These are phyloP conservation scores for Phymanthus crucifer DNA, from an alignment of 92 coral and sea anemone species.

Conservation along the genomic window DNA sequence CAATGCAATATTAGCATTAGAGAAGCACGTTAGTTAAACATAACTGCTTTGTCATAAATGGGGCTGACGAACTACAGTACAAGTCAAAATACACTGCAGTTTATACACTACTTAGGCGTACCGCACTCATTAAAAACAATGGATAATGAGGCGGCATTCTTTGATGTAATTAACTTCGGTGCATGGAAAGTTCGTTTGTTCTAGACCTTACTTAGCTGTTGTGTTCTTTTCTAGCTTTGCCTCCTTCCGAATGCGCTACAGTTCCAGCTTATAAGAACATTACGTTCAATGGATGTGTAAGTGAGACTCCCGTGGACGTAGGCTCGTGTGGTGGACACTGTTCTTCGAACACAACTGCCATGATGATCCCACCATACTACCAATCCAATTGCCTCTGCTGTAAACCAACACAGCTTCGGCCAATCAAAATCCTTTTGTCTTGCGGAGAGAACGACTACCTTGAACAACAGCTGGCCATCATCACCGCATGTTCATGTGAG, in stretches of 20 bases:
- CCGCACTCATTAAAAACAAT: too few relatives aligned
- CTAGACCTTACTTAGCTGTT: too few relatives aligned
- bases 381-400: constrained; percentile 59
- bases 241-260: constrained; percentile 39
- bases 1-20: too few relatives aligned
- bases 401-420: constrained; percentile 54
- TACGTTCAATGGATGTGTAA: constrained; percentile 39
- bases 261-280: constrained; percentile 44
- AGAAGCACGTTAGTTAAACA: too few relatives aligned
- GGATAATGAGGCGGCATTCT: too few relatives aligned
- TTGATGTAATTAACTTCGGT: too few relatives aligned
- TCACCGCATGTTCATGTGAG: constrained; percentile 60
- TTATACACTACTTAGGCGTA: too few relatives aligned
- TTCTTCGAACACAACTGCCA: constrained; percentile 46
- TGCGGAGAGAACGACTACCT: constrained; percentile 35
- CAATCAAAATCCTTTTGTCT: constrained; percentile 35
- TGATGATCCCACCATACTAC: constrained; percentile 54
- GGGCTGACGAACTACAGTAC: neutral
- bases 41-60: too few relatives aligned
- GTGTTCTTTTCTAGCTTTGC: constrained; percentile 30
- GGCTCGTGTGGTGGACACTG: constrained; percentile 61
- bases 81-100: too few relatives aligned
- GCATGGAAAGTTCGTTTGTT: too few relatives aligned
- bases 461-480: constrained; percentile 48
- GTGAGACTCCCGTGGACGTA: constrained; percentile 40